A percentile compares a stretch with the other conserved stretches of the same genome.
phyloP scores from a whole-genome alignment of 2,113 vertebrate genomes.

The Aphelocoma coerulescens region DNA sequence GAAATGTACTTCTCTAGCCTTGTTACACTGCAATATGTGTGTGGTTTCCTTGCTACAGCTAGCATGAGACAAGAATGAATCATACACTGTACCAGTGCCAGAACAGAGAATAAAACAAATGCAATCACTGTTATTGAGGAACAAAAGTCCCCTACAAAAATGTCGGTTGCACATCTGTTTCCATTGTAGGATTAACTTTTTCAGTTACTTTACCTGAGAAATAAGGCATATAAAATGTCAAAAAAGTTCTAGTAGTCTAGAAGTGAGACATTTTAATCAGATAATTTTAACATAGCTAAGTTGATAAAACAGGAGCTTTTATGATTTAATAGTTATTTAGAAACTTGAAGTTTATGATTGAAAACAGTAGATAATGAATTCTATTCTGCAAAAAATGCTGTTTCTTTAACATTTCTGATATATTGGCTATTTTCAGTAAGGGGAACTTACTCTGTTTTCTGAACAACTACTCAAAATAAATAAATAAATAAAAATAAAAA shows the following conservation, averaged over 20 bases:
- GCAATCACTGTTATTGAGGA: neutral
- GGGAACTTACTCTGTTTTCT: neutral
- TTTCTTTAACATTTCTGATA: neutral
- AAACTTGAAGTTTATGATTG: neutral
- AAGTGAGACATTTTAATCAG: neutral
- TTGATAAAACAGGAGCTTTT: neutral
- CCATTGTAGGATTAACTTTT: neutral
- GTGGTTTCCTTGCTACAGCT: constrained; percentile 34
- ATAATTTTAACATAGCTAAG: neutral
- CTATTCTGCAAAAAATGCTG: neutral
- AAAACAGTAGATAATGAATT: neutral
- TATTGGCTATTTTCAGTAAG: neutral
- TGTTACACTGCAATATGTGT: neutral
- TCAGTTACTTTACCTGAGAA: neutral
- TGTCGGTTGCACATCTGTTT: neutral
- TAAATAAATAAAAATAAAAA: too few relatives aligned
- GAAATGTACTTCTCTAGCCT: neutral
- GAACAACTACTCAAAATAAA: neutral
- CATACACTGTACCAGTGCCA: neutral
- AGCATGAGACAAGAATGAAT: constrained; percentile 46
- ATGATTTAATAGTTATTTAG: neutral
- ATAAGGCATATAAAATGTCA: neutral
- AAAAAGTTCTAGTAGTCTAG: neutral
- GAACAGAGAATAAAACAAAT: neutral
- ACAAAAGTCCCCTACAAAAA: neutral